Conservation (phyloP, 2,888 invertebrate species). For the Drosophila algonquin region DNA sequence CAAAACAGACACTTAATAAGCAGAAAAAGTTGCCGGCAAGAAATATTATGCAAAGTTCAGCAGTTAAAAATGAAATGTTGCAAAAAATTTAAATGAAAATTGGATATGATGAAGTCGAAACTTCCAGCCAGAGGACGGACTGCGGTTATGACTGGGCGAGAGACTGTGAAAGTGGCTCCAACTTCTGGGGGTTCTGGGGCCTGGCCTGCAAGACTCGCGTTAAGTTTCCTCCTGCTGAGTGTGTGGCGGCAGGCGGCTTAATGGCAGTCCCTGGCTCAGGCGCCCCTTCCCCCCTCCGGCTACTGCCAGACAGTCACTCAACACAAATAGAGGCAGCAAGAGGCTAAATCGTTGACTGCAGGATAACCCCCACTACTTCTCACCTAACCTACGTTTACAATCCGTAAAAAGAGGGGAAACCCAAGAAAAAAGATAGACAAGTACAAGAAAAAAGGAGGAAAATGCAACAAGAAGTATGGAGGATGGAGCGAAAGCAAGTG, state of each 20-base stretch:
- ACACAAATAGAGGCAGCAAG: constrained; percentile 50
- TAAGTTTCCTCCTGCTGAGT: constrained; percentile 8
- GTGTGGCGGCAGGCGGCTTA: constrained; percentile 35
- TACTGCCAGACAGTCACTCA: constrained; percentile 64
- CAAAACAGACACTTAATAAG: constrained; percentile 56
- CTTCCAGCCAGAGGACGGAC: constrained; percentile 20
- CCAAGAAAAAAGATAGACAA: constrained; percentile 32
- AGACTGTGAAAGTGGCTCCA: constrained; percentile 55
- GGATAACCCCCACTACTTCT: not conserved
- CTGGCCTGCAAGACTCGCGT: constrained; percentile 1
- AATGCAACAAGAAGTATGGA: constrained; percentile 10
- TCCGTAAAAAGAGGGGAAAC: constrained; percentile 33
- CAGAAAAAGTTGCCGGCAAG: constrained; percentile 36
- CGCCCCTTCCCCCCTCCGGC: not conserved
- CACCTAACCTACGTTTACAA: constrained; percentile 53
- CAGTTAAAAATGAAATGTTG: constrained; percentile 79
- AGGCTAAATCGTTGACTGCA: not conserved
- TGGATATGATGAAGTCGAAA: constrained; percentile 50
- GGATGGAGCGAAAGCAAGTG: constrained; percentile 35
- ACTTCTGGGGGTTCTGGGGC: constrained; percentile 17
- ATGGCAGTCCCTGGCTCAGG: constrained; percentile 35
- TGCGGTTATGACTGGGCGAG: constrained; percentile 55
- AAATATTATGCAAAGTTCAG: constrained; percentile 70
- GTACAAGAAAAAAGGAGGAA: constrained; percentile 25
- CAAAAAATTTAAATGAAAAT: constrained; percentile 67